phyloP scores from a whole-genome alignment of 2,113 vertebrate species.

The Piprites chloris region DNA sequence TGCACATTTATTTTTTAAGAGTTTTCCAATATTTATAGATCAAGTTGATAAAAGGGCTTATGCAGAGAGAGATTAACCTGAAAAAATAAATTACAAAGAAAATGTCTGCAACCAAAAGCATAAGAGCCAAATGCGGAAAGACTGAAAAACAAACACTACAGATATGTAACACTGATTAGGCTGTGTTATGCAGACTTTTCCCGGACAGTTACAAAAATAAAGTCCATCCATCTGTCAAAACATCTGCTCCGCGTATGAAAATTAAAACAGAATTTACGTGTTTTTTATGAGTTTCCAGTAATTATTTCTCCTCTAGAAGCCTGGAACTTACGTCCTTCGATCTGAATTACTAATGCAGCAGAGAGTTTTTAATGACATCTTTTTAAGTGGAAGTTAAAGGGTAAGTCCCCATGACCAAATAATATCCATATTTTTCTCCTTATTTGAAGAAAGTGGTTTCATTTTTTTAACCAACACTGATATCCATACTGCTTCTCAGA shows the following conservation, averaged over 20 bases:
- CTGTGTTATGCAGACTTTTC: slow-evolving; percentile 73
- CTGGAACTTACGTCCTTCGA: slow-evolving; percentile 40
- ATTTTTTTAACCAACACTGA: background rate
- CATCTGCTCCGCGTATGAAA: slow-evolving; percentile 75
- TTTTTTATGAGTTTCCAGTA: slow-evolving; percentile 70
- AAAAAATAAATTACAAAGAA: slow-evolving; percentile 65
- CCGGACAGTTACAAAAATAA: slow-evolving; percentile 81
- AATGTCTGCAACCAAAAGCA: slow-evolving; percentile 53
- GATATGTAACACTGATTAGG: slow-evolving; percentile 71
- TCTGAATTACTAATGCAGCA: slow-evolving; percentile 42
- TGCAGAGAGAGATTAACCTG: slow-evolving; percentile 46
- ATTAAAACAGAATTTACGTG: slow-evolving; percentile 72
- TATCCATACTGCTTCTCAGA: background rate
- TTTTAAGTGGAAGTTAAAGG: slow-evolving; percentile 16
- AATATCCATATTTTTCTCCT: background rate
- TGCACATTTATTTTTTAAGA: slow-evolving; percentile 21
- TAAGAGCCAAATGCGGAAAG: slow-evolving; percentile 59
- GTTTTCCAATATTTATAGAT: slow-evolving; percentile 31
- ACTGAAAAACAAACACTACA: slow-evolving; percentile 71
- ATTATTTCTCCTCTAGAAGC: slow-evolving; percentile 64
- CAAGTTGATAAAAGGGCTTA: slow-evolving; percentile 28
- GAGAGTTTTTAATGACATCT: slow-evolving; percentile 18
- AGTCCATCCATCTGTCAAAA: slow-evolving; percentile 84
- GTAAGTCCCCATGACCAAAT: slow-evolving; percentile 11
- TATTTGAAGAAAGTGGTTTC: background rate